A percentile compares a stretch with the other conserved stretches of the same genome.
These are phyloP conservation scores for Pseudois nayaur DNA, from an alignment of 2,113 vertebrate species.

Conservation along the genomic window DNA sequence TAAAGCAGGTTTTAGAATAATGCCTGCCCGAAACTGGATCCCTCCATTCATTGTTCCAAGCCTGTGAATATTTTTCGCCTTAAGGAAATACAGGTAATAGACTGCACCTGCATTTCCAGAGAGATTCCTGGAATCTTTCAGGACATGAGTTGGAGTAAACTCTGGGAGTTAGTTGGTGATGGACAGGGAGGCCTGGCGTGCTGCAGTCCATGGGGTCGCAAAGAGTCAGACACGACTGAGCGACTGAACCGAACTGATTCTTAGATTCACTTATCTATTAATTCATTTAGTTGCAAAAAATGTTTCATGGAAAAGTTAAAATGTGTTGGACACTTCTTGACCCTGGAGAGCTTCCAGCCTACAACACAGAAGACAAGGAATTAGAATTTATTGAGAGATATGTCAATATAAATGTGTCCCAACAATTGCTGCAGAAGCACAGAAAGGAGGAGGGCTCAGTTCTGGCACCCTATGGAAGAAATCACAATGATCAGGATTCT, in stretches of 20 bases:
- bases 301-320: neutral
- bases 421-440: neutral
- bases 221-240: neutral
- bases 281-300: neutral
- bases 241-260: neutral
- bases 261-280: neutral
- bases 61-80: neutral
- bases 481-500: neutral
- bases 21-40: neutral
- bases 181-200: neutral
- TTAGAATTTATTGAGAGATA: neutral
- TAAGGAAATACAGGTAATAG: neutral
- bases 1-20: neutral
- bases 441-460: no score
- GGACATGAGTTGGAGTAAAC: neutral
- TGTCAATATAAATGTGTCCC: neutral
- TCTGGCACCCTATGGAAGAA: neutral
- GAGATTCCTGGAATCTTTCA: neutral
- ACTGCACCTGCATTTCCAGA: neutral
- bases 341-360: neutral
- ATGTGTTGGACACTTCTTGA: neutral
- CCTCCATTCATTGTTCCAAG: neutral
- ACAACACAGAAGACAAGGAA: neutral
- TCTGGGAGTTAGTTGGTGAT: neutral
- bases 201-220: neutral